Percentiles rank a stretch among this genome's conserved stretches.
phyloP scores from a whole-genome alignment of 2,113 vertebrate species.

The Carollia perspicillata region DNA sequence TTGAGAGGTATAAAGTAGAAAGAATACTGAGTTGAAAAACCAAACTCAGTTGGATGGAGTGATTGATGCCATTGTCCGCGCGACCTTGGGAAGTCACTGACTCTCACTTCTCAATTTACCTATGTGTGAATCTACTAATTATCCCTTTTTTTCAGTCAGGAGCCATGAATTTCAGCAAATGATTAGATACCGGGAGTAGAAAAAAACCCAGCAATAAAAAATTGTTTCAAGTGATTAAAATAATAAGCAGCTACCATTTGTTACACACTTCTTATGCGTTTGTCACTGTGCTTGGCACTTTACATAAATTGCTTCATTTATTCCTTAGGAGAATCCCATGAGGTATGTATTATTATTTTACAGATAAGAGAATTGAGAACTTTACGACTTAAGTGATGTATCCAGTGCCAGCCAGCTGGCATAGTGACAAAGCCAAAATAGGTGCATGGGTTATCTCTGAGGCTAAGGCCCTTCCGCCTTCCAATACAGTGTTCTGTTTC shows the following conservation, averaged over 20 bases:
- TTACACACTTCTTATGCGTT: not conserved
- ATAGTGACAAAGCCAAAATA: not conserved
- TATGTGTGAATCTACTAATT: not conserved
- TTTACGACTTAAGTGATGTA: not conserved
- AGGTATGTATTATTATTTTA: not conserved
- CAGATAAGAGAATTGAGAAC: not conserved
- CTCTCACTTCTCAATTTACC: not conserved
- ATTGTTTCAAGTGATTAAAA: constrained; percentile 1
- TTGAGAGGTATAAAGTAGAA: not conserved
- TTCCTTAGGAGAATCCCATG: not conserved
- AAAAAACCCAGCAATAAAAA: not conserved
- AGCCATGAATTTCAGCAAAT: not conserved
- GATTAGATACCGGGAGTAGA: not conserved
- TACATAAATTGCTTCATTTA: constrained; percentile 2
- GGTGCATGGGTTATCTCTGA: not conserved
- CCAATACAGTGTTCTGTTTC: not conserved
- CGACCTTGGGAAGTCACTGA: not conserved
- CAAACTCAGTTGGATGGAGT: too few relatives aligned
- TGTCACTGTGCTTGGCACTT: not conserved
- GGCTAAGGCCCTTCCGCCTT: not conserved
- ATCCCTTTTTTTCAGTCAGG: constrained; percentile 6
- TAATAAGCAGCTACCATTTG: not conserved
- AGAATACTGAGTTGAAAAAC: not conserved
- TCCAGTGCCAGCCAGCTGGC: not conserved
- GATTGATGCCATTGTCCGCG: not conserved